phyloP scores from a whole-genome alignment of 2,113 vertebrate species.

The Numida meleagris region DNA sequence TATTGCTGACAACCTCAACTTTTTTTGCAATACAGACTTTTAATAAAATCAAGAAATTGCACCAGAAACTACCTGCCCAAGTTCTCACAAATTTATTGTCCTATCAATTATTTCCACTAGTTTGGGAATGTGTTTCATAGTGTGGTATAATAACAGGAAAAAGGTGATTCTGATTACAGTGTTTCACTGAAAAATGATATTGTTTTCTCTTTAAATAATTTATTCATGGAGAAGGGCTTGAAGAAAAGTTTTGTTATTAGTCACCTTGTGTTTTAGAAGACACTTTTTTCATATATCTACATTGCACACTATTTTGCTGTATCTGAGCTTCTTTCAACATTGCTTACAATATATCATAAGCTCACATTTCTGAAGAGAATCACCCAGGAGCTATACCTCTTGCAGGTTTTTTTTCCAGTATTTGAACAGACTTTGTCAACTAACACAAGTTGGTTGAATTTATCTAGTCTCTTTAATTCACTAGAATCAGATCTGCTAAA shows the following conservation, averaged over 20 bases:
- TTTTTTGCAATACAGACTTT: background rate
- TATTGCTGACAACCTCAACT: background rate
- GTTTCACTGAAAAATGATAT: background rate
- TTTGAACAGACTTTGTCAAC: background rate
- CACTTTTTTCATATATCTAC: background rate
- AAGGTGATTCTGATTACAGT: background rate
- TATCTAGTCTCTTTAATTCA: background rate
- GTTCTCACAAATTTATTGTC: background rate
- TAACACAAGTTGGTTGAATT: background rate
- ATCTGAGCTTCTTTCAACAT: background rate
- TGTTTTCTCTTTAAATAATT: background rate
- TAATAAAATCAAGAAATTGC: background rate
- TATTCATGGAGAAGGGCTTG: background rate
- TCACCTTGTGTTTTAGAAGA: background rate
- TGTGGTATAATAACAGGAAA: background rate
- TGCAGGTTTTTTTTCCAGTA: background rate
- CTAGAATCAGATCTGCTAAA: background rate
- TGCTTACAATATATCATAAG: background rate
- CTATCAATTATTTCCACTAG: background rate
- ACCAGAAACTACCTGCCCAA: background rate
- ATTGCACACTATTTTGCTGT: background rate
- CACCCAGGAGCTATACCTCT: background rate
- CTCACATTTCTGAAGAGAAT: background rate
- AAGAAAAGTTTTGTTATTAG: background rate
- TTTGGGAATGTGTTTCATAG: background rate